phyloP scores from a whole-genome alignment of 1,140 invertebrate genomes.

The Andricus grossulariae region DNA sequence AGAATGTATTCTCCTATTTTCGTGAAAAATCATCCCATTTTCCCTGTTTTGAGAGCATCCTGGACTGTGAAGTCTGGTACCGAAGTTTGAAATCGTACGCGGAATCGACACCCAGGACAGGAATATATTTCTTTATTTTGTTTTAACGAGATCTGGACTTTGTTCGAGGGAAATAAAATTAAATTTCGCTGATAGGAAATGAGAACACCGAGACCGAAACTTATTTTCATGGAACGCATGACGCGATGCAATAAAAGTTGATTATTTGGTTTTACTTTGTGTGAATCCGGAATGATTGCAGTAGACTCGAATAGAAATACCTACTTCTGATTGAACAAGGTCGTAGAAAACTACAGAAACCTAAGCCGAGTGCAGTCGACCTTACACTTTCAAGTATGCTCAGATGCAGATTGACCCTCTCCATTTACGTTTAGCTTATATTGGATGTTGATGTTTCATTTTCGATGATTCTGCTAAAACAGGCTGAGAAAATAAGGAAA shows the following conservation, averaged over 20 bases:
- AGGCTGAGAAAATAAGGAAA: conserved; percentile 9
- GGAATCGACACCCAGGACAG: too few species aligned
- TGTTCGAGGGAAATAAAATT: not conserved
- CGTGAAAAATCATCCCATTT: too few species aligned
- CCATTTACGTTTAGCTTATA: not conserved
- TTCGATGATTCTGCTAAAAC: conserved; percentile 7
- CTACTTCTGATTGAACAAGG: not conserved
- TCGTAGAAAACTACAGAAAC: conserved; percentile 14
- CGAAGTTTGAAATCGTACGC: too few species aligned
- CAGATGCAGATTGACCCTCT: conserved; percentile 12
- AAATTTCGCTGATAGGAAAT: not conserved
- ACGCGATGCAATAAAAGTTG: conserved; percentile 14
- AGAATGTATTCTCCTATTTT: too few species aligned
- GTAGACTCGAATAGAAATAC: conserved; percentile 6
- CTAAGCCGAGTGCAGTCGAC: not conserved
- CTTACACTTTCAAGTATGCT: conserved; percentile 12
- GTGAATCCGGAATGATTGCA: not conserved
- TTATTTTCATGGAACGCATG: not conserved
- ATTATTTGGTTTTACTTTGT: not conserved
- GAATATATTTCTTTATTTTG: not conserved
- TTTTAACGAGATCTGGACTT: conserved; percentile 1
- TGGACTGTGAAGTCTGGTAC: too few species aligned
- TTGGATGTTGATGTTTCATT: conserved; percentile 19
- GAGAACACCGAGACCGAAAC: not conserved
- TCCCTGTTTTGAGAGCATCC: too few species aligned